Conservation (phyloP, 2,797 vertebrate species). For the Anabacerthia variegaticeps region DNA sequence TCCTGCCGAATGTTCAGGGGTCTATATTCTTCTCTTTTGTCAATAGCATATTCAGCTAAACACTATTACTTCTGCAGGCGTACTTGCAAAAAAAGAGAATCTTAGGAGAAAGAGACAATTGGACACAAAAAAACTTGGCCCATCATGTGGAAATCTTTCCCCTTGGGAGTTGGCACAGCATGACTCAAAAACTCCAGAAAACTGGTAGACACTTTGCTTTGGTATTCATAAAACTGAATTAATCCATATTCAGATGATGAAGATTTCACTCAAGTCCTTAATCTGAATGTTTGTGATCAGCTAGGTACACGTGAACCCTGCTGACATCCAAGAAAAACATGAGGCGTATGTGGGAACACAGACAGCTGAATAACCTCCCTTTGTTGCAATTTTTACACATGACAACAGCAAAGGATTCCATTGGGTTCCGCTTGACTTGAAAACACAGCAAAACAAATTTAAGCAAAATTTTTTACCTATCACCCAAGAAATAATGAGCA, state of each 20-base stretch:
- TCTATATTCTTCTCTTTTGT: background rate
- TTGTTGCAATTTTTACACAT: background rate
- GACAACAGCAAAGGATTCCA: background rate
- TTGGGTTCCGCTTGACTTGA: background rate
- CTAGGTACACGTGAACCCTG: background rate
- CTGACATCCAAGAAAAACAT: background rate
- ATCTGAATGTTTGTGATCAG: background rate
- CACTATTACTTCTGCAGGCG: background rate
- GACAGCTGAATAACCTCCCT: background rate
- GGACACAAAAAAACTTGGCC: background rate
- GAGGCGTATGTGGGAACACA: background rate
- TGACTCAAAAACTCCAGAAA: background rate
- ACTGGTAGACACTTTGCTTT: background rate
- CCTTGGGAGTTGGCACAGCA: background rate
- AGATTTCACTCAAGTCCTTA: background rate
- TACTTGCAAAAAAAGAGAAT: background rate
- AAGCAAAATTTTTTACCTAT: constrained; percentile 82
- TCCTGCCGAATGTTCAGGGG: background rate
- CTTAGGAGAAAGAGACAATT: background rate
- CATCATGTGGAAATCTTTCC: background rate
- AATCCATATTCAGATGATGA: background rate
- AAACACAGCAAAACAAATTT: background rate
- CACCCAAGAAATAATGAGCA: constrained; percentile 97
- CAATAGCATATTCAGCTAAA: background rate
- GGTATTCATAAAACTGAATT: background rate